A percentile compares a stretch with the other conserved stretches of the same genome.
Conservation (phyloP, 2,888 invertebrate genomes). For the Melangyna quadrimaculata region DNA sequence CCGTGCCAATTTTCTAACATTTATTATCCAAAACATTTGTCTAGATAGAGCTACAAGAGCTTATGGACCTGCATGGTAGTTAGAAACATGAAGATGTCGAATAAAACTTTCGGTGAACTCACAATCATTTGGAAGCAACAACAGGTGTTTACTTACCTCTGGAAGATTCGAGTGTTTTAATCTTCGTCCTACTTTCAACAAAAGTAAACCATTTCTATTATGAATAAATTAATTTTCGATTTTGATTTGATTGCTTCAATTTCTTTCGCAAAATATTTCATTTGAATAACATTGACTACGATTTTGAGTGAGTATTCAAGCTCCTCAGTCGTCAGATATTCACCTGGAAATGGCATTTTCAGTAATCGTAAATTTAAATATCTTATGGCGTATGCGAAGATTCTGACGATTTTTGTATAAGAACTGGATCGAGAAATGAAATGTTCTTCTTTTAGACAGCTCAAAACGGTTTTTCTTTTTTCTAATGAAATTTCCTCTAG, state of each 20-base stretch:
- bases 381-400: background rate
- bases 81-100: too few species aligned
- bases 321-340: background rate
- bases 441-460: background rate
- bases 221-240: background rate
- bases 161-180: background rate
- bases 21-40: constrained; percentile 3
- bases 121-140: background rate
- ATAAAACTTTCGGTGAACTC: too few species aligned
- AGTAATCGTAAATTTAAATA: background rate
- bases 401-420: background rate
- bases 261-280: background rate
- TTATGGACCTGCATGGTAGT: too few species aligned
- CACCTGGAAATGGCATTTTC: background rate
- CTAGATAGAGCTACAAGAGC: too few species aligned
- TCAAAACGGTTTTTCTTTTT: too few species aligned
- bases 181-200: background rate
- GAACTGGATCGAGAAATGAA: background rate
- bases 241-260: background rate
- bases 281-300: background rate
- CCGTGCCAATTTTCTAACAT: background rate
- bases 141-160: background rate
- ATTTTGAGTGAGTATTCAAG: background rate
- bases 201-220: background rate
- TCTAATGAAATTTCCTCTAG: too few species aligned